Conservation (phyloP, 2,888 invertebrate species). For the Trichogramma evanescens region DNA sequence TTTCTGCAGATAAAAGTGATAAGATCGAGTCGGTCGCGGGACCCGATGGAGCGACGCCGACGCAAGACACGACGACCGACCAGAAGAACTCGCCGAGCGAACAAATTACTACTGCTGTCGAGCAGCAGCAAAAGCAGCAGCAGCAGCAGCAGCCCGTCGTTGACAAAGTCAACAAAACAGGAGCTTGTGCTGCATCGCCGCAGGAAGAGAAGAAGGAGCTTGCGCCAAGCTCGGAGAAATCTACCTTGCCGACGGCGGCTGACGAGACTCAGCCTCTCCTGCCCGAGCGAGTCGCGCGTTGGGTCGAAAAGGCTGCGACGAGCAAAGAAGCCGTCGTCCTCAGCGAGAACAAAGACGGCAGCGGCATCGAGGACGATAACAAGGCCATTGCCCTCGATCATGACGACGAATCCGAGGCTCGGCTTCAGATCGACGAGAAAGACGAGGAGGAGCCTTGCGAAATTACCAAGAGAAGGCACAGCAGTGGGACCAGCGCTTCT, state of each 20-base stretch:
- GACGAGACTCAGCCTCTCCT: slow-evolving; percentile 25
- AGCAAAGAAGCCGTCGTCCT: slow-evolving; percentile 30
- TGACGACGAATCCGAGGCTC: too few species aligned
- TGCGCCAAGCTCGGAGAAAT: slow-evolving; percentile 2
- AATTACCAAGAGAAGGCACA: slow-evolving; percentile 12
- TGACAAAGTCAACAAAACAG: too few species aligned
- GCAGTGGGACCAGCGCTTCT: slow-evolving; percentile 12
- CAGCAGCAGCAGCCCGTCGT: too few species aligned
- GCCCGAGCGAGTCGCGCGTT: slow-evolving; percentile 45
- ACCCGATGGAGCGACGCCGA: too few species aligned
- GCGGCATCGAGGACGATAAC: background rate
- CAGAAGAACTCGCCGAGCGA: too few species aligned
- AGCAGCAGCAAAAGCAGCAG: too few species aligned
- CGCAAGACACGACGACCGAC: too few species aligned
- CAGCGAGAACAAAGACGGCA: slow-evolving; percentile 1
- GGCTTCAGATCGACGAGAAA: background rate
- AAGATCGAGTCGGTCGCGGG: too few species aligned
- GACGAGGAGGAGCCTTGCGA: slow-evolving; percentile 14
- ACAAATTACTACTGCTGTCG: too few species aligned
- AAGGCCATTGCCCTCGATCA: background rate
- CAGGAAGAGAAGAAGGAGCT: too few species aligned
- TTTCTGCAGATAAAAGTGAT: too few species aligned
- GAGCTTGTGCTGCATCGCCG: too few species aligned
- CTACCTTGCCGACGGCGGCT: background rate
- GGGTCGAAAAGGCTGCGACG: slow-evolving; percentile 45